These are phyloP conservation scores for Drosophila subobscura DNA, from an alignment of 1,140 invertebrate species.

Conservation along the genomic window DNA sequence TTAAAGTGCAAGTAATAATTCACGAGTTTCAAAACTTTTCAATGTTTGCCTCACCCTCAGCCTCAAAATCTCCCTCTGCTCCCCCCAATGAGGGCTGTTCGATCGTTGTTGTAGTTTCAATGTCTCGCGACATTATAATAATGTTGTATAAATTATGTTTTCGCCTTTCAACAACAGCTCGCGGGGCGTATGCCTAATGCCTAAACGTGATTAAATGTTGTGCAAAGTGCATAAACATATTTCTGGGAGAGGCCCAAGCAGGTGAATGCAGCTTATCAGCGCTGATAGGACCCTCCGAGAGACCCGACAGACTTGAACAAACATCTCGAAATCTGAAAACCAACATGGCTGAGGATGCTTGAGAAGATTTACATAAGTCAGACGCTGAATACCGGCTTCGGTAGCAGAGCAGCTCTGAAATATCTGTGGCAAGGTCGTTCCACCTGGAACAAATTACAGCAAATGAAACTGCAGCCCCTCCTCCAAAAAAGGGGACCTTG, in stretches of 20 bases:
- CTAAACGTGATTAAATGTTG: slow-evolving; percentile 80
- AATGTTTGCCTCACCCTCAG: slow-evolving; percentile 46
- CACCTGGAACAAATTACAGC: slow-evolving; percentile 74
- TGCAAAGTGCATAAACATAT: slow-evolving; percentile 63
- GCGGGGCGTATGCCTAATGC: slow-evolving; percentile 66
- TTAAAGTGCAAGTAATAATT: slow-evolving; percentile 82
- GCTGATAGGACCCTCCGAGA: slow-evolving; percentile 34
- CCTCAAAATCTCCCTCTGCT: slow-evolving; percentile 11
- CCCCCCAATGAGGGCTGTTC: slow-evolving; percentile 16
- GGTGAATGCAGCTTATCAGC: slow-evolving; percentile 23
- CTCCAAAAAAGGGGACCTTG: slow-evolving; percentile 30
- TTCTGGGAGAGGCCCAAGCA: slow-evolving; percentile 33
- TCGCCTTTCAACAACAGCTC: slow-evolving; percentile 41
- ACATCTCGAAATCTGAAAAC: slow-evolving; percentile 23
- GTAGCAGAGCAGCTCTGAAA: slow-evolving; percentile 22
- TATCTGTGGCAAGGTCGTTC: slow-evolving; percentile 65
- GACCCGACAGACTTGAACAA: not conserved
- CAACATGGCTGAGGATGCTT: slow-evolving; percentile 50
- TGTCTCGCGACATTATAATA: slow-evolving; percentile 77
- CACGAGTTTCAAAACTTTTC: slow-evolving; percentile 76
- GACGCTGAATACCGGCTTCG: slow-evolving; percentile 43
- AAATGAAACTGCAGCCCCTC: slow-evolving; percentile 55
- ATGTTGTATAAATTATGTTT: slow-evolving; percentile 75
- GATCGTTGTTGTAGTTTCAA: slow-evolving; percentile 54
- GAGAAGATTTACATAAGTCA: slow-evolving; percentile 33